Evolutionary conservation across 2,888 invertebrate species (phyloP).

Genomic region (Mantis religiosa): DNA sequence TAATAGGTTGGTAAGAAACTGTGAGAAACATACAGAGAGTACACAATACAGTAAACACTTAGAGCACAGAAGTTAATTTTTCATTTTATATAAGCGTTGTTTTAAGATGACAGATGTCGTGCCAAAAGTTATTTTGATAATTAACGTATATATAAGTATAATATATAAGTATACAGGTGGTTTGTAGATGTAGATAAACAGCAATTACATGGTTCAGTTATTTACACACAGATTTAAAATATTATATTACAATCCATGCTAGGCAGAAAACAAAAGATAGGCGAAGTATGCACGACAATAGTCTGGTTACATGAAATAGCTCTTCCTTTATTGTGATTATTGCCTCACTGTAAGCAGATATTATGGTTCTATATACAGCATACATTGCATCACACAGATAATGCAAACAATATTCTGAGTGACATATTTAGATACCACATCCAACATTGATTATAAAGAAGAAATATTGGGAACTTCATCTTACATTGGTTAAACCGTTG

Average conservation of each 20-base stretch:
- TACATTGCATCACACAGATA: background rate
- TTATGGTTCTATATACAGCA: background rate
- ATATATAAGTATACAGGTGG: background rate
- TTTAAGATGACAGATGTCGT: background rate
- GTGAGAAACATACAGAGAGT: background rate
- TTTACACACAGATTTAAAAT: background rate
- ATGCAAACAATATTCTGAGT: background rate
- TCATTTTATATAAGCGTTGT: background rate
- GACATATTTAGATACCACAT: background rate
- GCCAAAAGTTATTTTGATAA: background rate
- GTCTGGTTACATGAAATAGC: background rate
- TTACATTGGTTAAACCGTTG: background rate
- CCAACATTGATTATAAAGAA: background rate
- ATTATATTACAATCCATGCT: background rate
- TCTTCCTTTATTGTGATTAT: background rate
- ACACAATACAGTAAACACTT: background rate
- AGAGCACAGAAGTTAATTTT: background rate
- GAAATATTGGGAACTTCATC: background rate
- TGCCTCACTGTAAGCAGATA: background rate
- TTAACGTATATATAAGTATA: background rate
- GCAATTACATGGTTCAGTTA: background rate
- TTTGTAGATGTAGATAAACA: background rate
- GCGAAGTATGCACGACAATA: background rate
- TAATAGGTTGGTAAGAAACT: background rate
- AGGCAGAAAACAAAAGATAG: background rate